Base-by-base conservation (phyloP, 2,888 invertebrate genomes). In the Limnephilus rhombicus region DNA sequence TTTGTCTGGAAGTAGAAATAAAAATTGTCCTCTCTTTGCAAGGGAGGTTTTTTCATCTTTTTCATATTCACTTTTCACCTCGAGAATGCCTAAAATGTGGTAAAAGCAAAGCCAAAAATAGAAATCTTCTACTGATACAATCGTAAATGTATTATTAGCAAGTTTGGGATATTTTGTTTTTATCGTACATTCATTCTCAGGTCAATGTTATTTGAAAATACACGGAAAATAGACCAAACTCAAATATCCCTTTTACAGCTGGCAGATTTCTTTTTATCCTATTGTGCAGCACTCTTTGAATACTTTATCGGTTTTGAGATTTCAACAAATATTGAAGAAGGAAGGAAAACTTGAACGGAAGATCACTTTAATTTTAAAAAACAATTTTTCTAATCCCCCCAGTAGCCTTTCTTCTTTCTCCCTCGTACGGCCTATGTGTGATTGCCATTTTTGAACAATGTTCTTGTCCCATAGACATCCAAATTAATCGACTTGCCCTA, bases 101-200 rank as follows among this genome's bases (percentile, higher is more conserved):
- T 83, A 41, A 83, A 83, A 37, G 37, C 83, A 83, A 83, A 83
- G 24, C 34, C 37, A 34, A 83, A 83, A 83, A 83, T 83, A 83
- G 37, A 81, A 88, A 91, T 91, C 91, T 91, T 91, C 91, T 87
- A 18, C 87, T 91, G 81, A 91, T 91, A 91, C 91, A 91, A 41
- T 24, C 11, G 83, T 68, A 83, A 83, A 87, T 91, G 91, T 91
- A 91, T 91, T 91, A 91, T 91, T 91, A 87, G 91, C 87, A 91
- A 91, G 91, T 91, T 29, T 91, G 83, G 45, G n/a, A 81, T 53
- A 29, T 53, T 37, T 49, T 90, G 49, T 53, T 80, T 82, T 83
- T 85, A 68, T 68, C 24, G 24, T 68, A 34, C 90, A 90, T 29
- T 85, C 83, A 37, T 82, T 90, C 49, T 49, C 85, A 90, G 90